Evolutionary conservation across 2,797 vertebrate species (phyloP).

Genomic region (Melanotaenia boesemani): DNA sequence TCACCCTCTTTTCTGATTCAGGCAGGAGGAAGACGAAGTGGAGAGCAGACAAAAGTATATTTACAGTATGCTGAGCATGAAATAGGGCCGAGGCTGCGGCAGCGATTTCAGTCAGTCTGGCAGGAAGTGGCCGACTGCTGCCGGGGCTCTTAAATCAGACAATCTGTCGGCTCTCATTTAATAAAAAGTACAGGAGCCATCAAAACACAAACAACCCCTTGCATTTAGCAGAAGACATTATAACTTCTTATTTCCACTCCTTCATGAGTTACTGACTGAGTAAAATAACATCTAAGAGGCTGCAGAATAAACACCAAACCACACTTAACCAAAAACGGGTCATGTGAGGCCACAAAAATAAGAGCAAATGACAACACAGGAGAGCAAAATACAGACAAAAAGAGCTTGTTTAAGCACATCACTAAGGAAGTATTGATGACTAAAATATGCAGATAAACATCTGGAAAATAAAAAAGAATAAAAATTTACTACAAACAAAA

Average conservation of each 20-base stretch:
- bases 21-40: constrained; percentile 6
- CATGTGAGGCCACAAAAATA: neutral
- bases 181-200: neutral
- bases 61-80: constrained; percentile 30
- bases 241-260: neutral
- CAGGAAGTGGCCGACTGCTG: constrained; percentile 43
- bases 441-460: neutral
- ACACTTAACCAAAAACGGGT: neutral
- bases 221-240: neutral
- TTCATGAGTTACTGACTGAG: neutral
- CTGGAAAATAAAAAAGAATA: neutral
- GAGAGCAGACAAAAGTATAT: constrained; percentile 34
- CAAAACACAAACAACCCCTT: neutral
- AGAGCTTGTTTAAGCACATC: too few relatives aligned
- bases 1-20: neutral
- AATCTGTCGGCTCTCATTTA: constrained; percentile 28
- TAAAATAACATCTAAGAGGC: neutral
- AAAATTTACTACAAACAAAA: too few relatives aligned
- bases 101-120: constrained; percentile 25
- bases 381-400: too few relatives aligned
- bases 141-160: constrained; percentile 25
- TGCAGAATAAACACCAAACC: neutral
- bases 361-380: too few relatives aligned
- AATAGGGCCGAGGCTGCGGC: neutral
- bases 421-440: too few relatives aligned